Base-by-base conservation (phyloP, 1,140 invertebrate genomes). In the Steinernema feltiae region DNA sequence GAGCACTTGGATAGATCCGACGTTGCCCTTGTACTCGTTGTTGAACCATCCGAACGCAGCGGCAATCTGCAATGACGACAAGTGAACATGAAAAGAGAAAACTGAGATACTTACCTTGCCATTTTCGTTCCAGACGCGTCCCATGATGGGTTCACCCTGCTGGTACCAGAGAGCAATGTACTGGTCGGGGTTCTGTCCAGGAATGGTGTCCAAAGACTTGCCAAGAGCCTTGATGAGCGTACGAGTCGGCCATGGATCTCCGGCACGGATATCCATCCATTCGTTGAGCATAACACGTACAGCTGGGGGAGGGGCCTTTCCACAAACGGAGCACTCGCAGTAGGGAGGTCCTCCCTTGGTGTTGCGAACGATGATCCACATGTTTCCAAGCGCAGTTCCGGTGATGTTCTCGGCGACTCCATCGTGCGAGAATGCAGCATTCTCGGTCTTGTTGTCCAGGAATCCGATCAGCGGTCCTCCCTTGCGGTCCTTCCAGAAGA, bases 111-210 rank as follows among this genome's bases (percentile, higher is more conserved):
- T n/a, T n/a, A 81, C 74, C 76, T 82, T 83, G 32, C 81, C 81
- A 12, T 73, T 73, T 1, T 81, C 75, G 35, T 83, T 80, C 78
- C 78, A 83, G 74, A 82, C 70, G 1, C 81, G 75, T 21, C 81
- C 81, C 81, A 83, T 82, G 30, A 82, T 80, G 0, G 81, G 81
- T 30, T 82, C 82, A 21, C 81, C 81, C 32, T 74, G 70, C 77
- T 78, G 73, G 48, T 82, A 82, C 82, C 82, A 82, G 46, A 82
- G 70, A 1, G 81, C 81, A 2, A 82, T 82, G 46, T 79, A 84
- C 41, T 82, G 81, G 21, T 82, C n/a, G n/a, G n/a, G n/a, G n/a
- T n/a, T n/a, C n/a, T n/a, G n/a, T n/a, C n/a, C n/a, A n/a, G n/a
- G n/a, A n/a, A n/a, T n/a, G n/a, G n/a, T n/a, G n/a, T n/a, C n/a